Evolutionary conservation across 37 sponge, comb jelly and placozoan genomes (phyloP), one percentile per base, ranked within the genome.

Genomic region (Haliclona indistincta): DNA sequence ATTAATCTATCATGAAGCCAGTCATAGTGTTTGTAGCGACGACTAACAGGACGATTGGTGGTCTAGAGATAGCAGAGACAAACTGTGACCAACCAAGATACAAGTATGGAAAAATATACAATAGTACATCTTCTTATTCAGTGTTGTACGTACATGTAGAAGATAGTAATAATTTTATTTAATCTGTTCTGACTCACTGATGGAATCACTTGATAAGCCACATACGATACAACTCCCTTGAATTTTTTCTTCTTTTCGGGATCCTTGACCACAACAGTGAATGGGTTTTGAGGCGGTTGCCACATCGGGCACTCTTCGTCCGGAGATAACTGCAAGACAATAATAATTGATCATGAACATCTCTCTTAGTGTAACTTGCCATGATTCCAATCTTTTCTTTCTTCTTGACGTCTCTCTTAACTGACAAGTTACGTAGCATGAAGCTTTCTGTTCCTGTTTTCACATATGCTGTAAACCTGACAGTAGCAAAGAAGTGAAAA

Each of bases 391-490:
- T 80, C 25, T 73, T 79, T 58, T 87, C 43, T 35, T 76, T 79
- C 22, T 76, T n/a, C n/a, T n/a, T n/a, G n/a, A n/a, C n/a, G n/a
- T n/a, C n/a, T n/a, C n/a, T n/a, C n/a, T n/a, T n/a, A n/a, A n/a
- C n/a, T n/a, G n/a, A n/a, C n/a, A n/a, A n/a, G n/a, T n/a, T n/a
- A 25, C 97, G 94, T 20, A 97, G 74, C 13, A 97, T 73, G 60
- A 82, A 97, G 42, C 83, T 67, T 54, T 97, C 97, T 17, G 91
- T 82, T 1, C 97, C 97, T 51, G 92, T 78, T 68, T 91, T 93
- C 45, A 97, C 97, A 79, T 91, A 97, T 11, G 91, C 68, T 25
- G 94, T 85, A 54, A 97, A 97, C 64, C 97, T 97, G 73, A n/a
- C n/a, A n/a, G n/a, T n/a, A n/a, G n/a, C n/a, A n/a, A n/a, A n/a